phyloP scores from a whole-genome alignment of 2,113 vertebrate genomes.

The Pitta sordida region DNA sequence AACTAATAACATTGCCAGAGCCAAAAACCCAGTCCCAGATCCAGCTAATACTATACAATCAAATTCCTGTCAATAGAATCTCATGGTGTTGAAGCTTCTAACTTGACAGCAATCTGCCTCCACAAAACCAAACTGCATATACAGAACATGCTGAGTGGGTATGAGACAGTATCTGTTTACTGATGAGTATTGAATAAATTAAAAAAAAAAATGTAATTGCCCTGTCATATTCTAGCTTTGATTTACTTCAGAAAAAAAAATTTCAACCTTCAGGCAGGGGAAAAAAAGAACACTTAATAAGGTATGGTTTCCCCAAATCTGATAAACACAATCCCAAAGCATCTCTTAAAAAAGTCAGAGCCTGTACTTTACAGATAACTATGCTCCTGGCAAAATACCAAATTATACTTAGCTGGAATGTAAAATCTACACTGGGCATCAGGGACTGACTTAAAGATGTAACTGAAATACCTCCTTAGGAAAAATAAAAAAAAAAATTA shows the following conservation, averaged over 20 bases:
- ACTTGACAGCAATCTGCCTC: conserved; percentile 3
- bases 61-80: not conserved
- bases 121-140: not conserved
- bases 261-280: not conserved
- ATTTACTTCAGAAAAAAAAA: not conserved
- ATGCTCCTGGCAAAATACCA: conserved; percentile 25
- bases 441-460: conserved; percentile 1
- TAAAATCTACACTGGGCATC: conserved; percentile 15
- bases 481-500: not conserved
- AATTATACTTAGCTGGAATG: conserved; percentile 30
- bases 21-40: not conserved
- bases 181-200: not conserved
- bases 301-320: not conserved
- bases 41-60: not conserved
- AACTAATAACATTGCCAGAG: not conserved
- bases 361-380: not conserved
- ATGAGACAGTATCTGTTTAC: conserved; percentile 2
- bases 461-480: not conserved
- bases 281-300: not conserved
- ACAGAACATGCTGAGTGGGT: not conserved
- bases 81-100: not conserved
- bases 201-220: not conserved
- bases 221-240: not conserved
- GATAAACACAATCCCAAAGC: conserved; percentile 9
- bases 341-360: conserved; percentile 8